phyloP scores from a whole-genome alignment of 2,113 vertebrate species.

The Castor canadensis region DNA sequence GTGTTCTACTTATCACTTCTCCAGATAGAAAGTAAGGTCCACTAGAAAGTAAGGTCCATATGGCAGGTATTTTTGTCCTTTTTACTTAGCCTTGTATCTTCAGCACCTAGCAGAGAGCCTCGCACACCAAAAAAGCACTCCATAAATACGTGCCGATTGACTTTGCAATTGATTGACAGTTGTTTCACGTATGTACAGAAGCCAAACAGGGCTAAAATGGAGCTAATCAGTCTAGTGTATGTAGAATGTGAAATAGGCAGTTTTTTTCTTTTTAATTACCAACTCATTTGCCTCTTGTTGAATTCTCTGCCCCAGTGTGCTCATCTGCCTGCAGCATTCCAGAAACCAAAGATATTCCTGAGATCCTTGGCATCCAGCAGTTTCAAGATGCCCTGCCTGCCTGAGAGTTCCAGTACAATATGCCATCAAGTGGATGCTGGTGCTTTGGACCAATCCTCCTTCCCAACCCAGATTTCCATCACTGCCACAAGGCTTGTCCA shows the following conservation, averaged over 20 bases:
- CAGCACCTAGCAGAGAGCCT: neutral
- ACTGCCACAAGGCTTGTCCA: neutral
- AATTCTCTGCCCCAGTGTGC: neutral
- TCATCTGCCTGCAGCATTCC: neutral
- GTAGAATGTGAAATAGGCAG: neutral
- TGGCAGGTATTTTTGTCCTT: neutral
- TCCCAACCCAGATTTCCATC: neutral
- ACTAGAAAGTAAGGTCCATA: neutral
- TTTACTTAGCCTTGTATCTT: neutral
- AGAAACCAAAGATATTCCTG: neutral
- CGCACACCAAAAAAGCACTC: neutral
- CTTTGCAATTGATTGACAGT: neutral
- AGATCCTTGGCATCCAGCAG: neutral
- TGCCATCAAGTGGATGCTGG: neutral
- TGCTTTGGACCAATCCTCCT: neutral
- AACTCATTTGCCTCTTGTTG: neutral
- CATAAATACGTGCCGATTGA: neutral
- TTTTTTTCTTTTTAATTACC: neutral
- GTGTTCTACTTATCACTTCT: neutral
- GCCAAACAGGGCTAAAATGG: neutral
- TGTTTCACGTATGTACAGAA: neutral
- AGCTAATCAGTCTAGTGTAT: neutral
- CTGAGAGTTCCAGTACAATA: neutral
- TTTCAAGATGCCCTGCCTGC: neutral
- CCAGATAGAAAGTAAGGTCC: neutral